Percentiles rank a stretch among this genome's conserved stretches.
Conservation (phyloP, 2,797 vertebrate genomes). For the Xyrichtys novacula region DNA sequence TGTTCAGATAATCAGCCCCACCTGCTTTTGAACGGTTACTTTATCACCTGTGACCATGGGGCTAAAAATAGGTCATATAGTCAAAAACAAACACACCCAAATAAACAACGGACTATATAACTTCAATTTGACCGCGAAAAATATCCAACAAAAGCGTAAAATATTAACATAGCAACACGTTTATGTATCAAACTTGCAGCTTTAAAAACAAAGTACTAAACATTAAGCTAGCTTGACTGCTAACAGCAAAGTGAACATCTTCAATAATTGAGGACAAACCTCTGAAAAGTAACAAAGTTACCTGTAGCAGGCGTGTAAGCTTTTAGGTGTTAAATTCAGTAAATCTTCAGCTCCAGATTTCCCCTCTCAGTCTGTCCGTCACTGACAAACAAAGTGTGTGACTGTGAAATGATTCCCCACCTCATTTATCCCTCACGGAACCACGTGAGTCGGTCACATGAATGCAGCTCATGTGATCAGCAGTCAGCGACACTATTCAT, state of each 20-base stretch:
- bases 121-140: not conserved
- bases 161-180: not conserved
- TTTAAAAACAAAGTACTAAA: not conserved
- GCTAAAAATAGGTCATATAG: not conserved
- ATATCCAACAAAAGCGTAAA: too few relatives aligned
- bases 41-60: not conserved
- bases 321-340: not conserved
- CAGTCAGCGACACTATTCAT: not conserved
- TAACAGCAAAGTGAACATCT: constrained; percentile 5
- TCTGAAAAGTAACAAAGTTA: not conserved
- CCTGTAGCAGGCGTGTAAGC: constrained; percentile 20
- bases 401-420: accelerated
- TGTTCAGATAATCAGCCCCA: not conserved
- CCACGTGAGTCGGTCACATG: constrained; percentile 76
- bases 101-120: not conserved
- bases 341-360: not conserved
- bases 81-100: not conserved
- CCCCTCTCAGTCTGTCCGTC: accelerated
- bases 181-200: too few relatives aligned
- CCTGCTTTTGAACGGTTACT: not conserved
- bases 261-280: not conserved
- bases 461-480: constrained; percentile 58
- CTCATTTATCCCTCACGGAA: constrained; percentile 11
- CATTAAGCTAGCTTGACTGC: constrained; percentile 5
- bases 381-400: not conserved